These are phyloP conservation scores for Chironomus tepperi DNA, from an alignment of 1,140 invertebrate species.

Conservation along the genomic window DNA sequence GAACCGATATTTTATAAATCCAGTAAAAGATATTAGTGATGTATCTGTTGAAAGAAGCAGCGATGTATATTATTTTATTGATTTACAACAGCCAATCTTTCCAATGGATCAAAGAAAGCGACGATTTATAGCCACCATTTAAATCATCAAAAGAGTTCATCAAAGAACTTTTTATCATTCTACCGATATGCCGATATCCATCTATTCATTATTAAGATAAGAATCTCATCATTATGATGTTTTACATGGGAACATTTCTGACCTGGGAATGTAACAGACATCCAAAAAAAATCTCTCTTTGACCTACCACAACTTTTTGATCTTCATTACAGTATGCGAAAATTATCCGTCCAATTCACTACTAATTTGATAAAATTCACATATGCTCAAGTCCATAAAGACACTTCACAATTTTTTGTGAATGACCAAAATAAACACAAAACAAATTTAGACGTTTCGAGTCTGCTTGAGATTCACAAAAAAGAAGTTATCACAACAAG, in stretches of 20 bases:
- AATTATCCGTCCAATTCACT: conserved; percentile 6
- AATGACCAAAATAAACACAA: conserved; percentile 20
- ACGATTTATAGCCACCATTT: conserved; percentile 1
- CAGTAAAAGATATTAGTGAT: neutral
- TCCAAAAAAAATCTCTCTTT: neutral
- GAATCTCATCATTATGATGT: no score
- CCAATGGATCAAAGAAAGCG: neutral
- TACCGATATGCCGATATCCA: no score
- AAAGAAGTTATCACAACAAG: neutral
- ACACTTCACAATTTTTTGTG: conserved; percentile 15
- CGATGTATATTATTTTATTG: conserved; percentile 9
- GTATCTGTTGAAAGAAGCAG: conserved; percentile 4
- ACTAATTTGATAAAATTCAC: conserved; percentile 24
- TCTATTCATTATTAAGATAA: no score
- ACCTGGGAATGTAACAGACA: neutral
- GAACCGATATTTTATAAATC: neutral
- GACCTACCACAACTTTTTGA: neutral
- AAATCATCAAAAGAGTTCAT: conserved; percentile 11
- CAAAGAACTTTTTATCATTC: neutral
- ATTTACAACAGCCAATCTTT: neutral
- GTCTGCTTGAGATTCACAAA: neutral
- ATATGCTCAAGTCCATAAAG: conserved; percentile 10
- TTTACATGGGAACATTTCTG: neutral
- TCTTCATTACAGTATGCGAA: conserved; percentile 13
- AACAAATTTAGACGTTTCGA: neutral